Conservation (phyloP, 1,140 invertebrate species). For the Acyrthosiphon pisum region DNA sequence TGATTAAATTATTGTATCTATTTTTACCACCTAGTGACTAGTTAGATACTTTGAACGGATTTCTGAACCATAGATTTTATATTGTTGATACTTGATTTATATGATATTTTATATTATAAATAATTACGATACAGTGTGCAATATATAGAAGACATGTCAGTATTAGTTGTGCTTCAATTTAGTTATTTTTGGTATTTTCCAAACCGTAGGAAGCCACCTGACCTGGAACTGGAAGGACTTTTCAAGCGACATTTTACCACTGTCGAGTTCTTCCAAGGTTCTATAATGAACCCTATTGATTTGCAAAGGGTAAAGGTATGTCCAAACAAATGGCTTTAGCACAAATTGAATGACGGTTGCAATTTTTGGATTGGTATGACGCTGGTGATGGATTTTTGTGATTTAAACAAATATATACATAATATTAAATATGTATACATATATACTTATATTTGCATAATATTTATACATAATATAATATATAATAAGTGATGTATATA, state of each 20-base stretch:
- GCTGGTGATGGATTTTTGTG: conserved; percentile 57
- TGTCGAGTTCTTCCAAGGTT: conserved; percentile 99
- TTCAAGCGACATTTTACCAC: conserved; percentile 99
- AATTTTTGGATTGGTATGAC: conserved; percentile 55
- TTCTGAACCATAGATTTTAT: conserved; percentile 42
- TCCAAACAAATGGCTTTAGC: conserved; percentile 59
- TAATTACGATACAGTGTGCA: conserved; percentile 47
- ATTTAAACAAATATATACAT: conserved; percentile 41
- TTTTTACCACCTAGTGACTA: conserved; percentile 31
- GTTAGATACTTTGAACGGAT: conserved; percentile 49
- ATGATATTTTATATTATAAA: conserved; percentile 33
- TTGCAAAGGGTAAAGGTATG: conserved; percentile 98
- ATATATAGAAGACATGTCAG: conserved; percentile 52
- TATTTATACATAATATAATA: not conserved
- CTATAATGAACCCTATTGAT: conserved; percentile 99
- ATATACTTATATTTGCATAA: not conserved
- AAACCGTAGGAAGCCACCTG: conserved; percentile 81
- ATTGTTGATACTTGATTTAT: conserved; percentile 38
- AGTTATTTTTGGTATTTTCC: conserved; percentile 57
- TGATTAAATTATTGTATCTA: conserved; percentile 24
- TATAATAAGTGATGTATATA: not conserved
- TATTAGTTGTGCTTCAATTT: conserved; percentile 57
- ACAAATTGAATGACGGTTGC: conserved; percentile 55
- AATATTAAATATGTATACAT: not conserved
- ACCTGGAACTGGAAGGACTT: conserved; percentile 97